Evolutionary conservation across 2,113 vertebrate genomes (phyloP).

Genomic region (Melanerpes formicivorus): DNA sequence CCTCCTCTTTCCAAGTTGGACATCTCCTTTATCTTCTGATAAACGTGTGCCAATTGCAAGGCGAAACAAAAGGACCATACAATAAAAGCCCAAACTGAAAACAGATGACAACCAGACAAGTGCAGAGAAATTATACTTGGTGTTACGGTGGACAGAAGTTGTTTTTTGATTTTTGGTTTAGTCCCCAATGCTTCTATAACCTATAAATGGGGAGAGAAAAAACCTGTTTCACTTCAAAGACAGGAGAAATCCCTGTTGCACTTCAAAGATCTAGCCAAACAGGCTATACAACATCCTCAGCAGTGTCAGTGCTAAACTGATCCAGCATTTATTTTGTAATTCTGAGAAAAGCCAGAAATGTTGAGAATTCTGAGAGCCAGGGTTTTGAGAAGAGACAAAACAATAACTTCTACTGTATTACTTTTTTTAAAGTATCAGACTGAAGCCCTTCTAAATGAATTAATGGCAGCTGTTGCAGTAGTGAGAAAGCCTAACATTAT

Average conservation of each 20-base stretch:
- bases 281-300: not conserved
- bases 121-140: not conserved
- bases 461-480: not conserved
- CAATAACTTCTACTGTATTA: too few relatives aligned
- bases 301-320: not conserved
- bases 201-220: not conserved
- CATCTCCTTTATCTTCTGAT: conserved; percentile 27
- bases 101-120: not conserved
- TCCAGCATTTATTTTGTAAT: not conserved
- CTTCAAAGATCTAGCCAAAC: conserved; percentile 23
- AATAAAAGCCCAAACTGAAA: conserved; percentile 31
- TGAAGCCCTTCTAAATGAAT: not conserved
- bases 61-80: not conserved
- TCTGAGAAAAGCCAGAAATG: conserved; percentile 9
- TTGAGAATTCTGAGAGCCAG: too few relatives aligned
- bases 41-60: conserved; percentile 42
- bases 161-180: conserved; percentile 12
- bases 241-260: not conserved
- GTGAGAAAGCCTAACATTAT: not conserved
- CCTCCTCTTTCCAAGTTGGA: conserved; percentile 20
- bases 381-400: not conserved
- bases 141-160: not conserved
- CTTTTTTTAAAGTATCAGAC: too few relatives aligned
- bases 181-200: conserved; percentile 27
- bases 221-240: not conserved